phyloP scores from a whole-genome alignment of 2,888 invertebrate genomes.

The Timema podura region DNA sequence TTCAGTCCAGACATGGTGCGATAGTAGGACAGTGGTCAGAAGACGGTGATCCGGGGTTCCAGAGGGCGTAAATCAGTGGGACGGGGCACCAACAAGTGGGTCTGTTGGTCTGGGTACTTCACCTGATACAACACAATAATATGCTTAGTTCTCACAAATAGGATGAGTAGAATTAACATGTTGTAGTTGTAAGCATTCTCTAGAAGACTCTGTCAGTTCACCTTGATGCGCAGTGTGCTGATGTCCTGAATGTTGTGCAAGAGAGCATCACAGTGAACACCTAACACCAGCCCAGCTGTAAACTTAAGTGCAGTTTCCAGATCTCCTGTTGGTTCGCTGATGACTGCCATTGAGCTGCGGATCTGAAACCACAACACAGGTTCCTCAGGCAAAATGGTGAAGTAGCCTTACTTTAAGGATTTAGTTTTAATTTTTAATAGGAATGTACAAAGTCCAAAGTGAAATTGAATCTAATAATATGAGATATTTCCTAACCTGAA shows the following conservation, averaged over 20 bases:
- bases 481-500: too few relatives aligned
- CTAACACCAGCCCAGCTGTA: conserved; percentile 86
- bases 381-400: too few relatives aligned
- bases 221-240: conserved; percentile 71
- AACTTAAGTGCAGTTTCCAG: conserved; percentile 82
- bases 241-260: conserved; percentile 74
- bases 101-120: conserved; percentile 83
- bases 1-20: conserved; percentile 91
- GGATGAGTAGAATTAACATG: too few relatives aligned
- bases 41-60: conserved; percentile 57
- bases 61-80: conserved; percentile 70
- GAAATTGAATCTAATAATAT: too few relatives aligned
- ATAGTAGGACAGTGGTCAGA: conserved; percentile 80
- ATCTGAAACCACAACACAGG: conserved; percentile 49
- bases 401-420: too few relatives aligned
- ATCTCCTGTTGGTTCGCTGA: conserved; percentile 80
- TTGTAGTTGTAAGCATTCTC: too few relatives aligned
- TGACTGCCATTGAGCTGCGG: conserved; percentile 72
- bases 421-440: too few relatives aligned
- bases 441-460: too few relatives aligned
- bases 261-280: conserved; percentile 83
- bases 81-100: conserved; percentile 77
- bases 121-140: too few relatives aligned
- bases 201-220: too few relatives aligned
- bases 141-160: too few relatives aligned